Evolutionary conservation across 2,888 invertebrate genomes (phyloP).

Genomic region (Heliconius sara): DNA sequence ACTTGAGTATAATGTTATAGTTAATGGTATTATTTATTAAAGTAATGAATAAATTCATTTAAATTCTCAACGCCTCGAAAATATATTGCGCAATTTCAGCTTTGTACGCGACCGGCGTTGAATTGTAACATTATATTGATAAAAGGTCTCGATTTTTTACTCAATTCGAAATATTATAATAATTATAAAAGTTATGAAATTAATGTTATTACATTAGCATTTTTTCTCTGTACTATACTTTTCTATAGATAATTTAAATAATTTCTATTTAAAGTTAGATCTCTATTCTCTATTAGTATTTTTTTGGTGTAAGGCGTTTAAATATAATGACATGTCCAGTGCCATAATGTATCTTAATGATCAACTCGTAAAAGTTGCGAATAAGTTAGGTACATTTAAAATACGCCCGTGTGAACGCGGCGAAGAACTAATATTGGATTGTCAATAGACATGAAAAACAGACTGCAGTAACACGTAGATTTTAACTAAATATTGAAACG

Average conservation of each 20-base stretch:
- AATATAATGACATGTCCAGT: neutral
- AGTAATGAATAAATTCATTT: neutral
- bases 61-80: slow-evolving; percentile 1
- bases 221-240: neutral
- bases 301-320: neutral
- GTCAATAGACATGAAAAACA: slow-evolving; percentile 2
- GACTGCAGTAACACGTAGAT: neutral
- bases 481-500: no score
- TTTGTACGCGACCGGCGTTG: slow-evolving; percentile 4
- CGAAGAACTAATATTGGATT: slow-evolving; percentile 8
- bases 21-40: neutral
- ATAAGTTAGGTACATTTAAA: neutral
- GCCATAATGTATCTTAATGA: neutral
- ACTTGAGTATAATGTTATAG: neutral
- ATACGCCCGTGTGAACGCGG: slow-evolving; percentile 8
- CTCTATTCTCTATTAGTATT: neutral
- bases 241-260: neutral
- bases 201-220: neutral
- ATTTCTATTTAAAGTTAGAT: neutral
- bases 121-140: slow-evolving; percentile 19
- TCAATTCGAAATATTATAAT: slow-evolving; percentile 13
- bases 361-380: neutral
- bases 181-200: slow-evolving; percentile 9
- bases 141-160: slow-evolving; percentile 15
- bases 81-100: slow-evolving; percentile 16